Evolutionary conservation across 2,797 vertebrate genomes (phyloP), one percentile per base, ranked within the genome.

Genomic region (Mormyrops boulengeri): DNA sequence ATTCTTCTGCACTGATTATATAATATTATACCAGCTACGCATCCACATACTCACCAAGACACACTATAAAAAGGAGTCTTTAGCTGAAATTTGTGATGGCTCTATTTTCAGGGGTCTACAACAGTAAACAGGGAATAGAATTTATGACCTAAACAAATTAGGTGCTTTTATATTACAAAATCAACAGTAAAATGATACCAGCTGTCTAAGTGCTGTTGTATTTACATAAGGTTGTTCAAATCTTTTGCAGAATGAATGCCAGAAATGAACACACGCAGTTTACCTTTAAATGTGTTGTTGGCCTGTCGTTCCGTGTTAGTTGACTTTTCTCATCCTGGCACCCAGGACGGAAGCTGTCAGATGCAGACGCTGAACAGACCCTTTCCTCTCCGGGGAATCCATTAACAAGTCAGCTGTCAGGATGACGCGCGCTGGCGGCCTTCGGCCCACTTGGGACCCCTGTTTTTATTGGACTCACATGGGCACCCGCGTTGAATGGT

Each of bases 401-500:
- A 62, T n/a, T 91, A 90, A 90, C 77, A 90, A 89, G 66, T 92
- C 91, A 92, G 90, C 90, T 92, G 91, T 92, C 92, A 92, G 91
- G 89, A 91, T 84, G 90, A 91, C 90, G 89, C 90, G 4, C 26
- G 89, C 14, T 0, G 17, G 52, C 88, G 88, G 86, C 91, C 60
- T 91, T 92, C 88, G 87, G 88, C 89, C 89, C 90, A 88, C 88
- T 49, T 73, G 92, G 89, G 92, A 91, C 89, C 53, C 53, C 90
- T 77, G 92, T 91, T 94, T 94, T 93, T 93, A 94, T 93, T 94
- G 92, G 91, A 90, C 94, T 95, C 95, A 95, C 95, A 96, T 95
- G 93, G 94, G 91, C 92, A 95, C 96, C 96, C 94, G 94, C 94
- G 95, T 92, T 93, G 93, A 93, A 94, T 90, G 92, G 95, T 94